Evolutionary conservation across 2,797 vertebrate genomes (phyloP), one percentile per base, ranked within the genome.

Genomic region (Acrocephalus scirpaceus): DNA sequence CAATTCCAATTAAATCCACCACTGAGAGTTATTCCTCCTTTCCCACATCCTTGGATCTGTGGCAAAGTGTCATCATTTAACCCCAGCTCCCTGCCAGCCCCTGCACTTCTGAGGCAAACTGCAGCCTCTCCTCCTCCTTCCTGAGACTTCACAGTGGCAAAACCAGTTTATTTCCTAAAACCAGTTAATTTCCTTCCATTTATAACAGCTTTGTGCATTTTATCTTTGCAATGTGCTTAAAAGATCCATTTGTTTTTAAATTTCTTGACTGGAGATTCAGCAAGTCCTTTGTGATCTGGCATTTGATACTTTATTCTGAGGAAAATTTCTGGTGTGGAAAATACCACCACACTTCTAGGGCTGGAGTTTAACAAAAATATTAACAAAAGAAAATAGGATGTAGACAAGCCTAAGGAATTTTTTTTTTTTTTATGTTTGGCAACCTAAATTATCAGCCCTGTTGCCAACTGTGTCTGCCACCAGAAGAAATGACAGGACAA

Each of bases 341-440:
- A 69, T 8, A 47, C 4, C 13, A 23, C 30, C 30, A 32, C 54
- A 2, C 42, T 47, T 51, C 11, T 25, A 64, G n/a, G 25, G 36
- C 16, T 84, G 50, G 73, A 65, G 25, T 20, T 86, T 27, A 70
- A 73, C n/a, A 71, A 47, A 72, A 94, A 58, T 47, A 70, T 5
- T 44, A 58, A 70, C 25, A 32, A 69, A 22, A 70, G 8, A 88
- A 88, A 77, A 74, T 6, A 56, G n/a, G 29, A 83, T 32, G 20
- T 45, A 64, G 53, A 51, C 30, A 77, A 80, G 53, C 16, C 45
- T 70, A 61, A 61, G 18, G 6, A 7, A 19, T 38, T 66, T 45
- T 60, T 71, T 36, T 4, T 1, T 0, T 71, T 36, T 4, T 1
- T 0, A 61, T 29, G 12, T 53, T 72, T 38, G 19, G 18, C 38